Conservation (phyloP, 2,113 vertebrate genomes). For the Riparia riparia region DNA sequence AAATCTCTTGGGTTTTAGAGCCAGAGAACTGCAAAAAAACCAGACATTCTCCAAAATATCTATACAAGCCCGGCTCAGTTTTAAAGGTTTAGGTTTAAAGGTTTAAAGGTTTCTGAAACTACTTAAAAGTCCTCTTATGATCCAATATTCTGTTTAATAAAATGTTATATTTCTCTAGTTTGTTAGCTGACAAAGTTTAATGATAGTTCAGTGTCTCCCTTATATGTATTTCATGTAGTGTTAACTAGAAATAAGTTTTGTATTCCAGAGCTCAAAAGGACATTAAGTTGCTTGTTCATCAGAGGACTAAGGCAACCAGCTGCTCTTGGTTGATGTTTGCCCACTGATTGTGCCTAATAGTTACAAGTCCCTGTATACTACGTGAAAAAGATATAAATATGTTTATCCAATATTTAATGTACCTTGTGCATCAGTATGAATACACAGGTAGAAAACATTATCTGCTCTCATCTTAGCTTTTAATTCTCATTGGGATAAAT, state of each 20-base stretch:
- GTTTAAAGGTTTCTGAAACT: not conserved
- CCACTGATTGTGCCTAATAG: not conserved
- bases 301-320: not conserved
- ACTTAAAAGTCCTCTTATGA: not conserved
- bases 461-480: not conserved
- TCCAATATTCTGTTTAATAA: not conserved
- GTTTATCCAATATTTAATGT: not conserved
- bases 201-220: not conserved
- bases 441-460: not conserved
- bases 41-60: accelerated
- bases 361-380: not conserved
- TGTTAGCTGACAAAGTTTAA: not conserved
- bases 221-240: not conserved
- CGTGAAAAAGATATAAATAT: not conserved
- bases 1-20: not conserved
- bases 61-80: accelerated
- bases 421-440: not conserved
- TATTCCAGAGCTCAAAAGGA: not conserved
- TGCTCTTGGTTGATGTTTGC: not conserved
- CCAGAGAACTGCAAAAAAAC: not conserved
- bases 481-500: not conserved
- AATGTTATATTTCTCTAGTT: not conserved
- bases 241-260: not conserved
- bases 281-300: not conserved
- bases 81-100: not conserved